phyloP scores from a whole-genome alignment of 2,797 vertebrate species.

The Melanogrammus aeglefinus region DNA sequence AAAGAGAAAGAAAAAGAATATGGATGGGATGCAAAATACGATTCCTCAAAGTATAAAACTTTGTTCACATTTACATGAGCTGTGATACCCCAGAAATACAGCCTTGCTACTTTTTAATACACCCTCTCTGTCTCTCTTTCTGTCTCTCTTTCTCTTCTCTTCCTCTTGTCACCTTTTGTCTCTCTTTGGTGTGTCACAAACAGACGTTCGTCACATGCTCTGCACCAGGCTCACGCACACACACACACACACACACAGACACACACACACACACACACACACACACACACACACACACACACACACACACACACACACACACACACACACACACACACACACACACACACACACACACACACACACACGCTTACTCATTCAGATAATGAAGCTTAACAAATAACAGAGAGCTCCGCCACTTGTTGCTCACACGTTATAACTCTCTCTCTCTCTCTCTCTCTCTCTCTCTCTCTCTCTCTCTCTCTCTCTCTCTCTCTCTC shows the following conservation, averaged over 20 bases:
- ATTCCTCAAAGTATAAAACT: neutral
- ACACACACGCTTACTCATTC: neutral
- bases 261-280: neutral
- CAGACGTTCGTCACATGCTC: constrained; percentile 14
- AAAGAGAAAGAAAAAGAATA: neutral
- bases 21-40: too few species aligned
- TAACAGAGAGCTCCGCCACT: neutral
- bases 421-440: neutral
- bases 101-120: neutral
- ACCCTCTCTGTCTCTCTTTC: constrained; percentile 13
- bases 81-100: neutral
- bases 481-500: neutral
- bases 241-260: constrained; percentile 9
- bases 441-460: neutral
- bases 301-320: neutral
- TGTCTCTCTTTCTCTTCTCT: constrained; percentile 35
- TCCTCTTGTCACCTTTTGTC: constrained; percentile 15
- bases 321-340: constrained; percentile 3
- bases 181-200: constrained; percentile 3
- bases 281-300: too few species aligned
- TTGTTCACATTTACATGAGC: neutral
- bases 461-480: too few species aligned
- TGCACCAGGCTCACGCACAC: constrained; percentile 43
- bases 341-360: neutral
- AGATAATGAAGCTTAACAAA: neutral